Evolutionary conservation across 1,140 invertebrate genomes (phyloP).

Genomic region (Panagrolaimus sp.): DNA sequence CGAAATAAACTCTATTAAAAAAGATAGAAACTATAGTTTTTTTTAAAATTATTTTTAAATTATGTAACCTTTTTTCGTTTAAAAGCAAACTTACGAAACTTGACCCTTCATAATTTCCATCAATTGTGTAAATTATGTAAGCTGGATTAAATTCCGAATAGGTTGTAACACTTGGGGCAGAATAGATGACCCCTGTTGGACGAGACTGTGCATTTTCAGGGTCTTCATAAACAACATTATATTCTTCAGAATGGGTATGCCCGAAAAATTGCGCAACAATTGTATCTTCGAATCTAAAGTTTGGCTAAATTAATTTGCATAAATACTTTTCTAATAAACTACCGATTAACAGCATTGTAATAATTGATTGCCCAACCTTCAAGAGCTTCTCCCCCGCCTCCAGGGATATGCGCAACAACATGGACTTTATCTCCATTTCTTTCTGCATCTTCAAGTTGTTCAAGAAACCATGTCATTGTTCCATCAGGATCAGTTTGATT

Average conservation of each 20-base stretch:
- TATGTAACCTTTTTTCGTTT: not conserved
- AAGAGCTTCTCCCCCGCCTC: constrained; percentile 65
- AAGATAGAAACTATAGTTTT: too few relatives aligned
- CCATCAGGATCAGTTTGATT: constrained; percentile 92
- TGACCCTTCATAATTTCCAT: constrained; percentile 66
- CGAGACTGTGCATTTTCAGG: constrained; percentile 41
- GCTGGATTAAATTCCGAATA: constrained; percentile 79
- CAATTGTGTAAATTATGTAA: constrained; percentile 89
- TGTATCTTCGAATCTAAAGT: constrained; percentile 73
- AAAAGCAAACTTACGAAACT: constrained; percentile 34
- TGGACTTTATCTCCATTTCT: constrained; percentile 85
- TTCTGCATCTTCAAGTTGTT: constrained; percentile 85
- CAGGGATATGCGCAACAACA: constrained; percentile 90
- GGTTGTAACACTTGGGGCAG: constrained; percentile 45
- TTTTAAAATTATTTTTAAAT: too few relatives aligned
- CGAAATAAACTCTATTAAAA: too few relatives aligned
- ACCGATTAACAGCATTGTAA: constrained; percentile 64
- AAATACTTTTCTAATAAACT: not conserved
- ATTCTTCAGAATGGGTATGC: constrained; percentile 88
- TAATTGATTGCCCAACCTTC: constrained; percentile 65
- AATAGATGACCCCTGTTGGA: constrained; percentile 41
- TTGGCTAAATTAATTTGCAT: not conserved
- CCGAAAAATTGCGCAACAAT: constrained; percentile 87
- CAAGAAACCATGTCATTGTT: constrained; percentile 88
- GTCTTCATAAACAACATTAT: constrained; percentile 67